phyloP scores from a whole-genome alignment of 2,113 vertebrate genomes.

The Cryptomyrus ogoouensis region DNA sequence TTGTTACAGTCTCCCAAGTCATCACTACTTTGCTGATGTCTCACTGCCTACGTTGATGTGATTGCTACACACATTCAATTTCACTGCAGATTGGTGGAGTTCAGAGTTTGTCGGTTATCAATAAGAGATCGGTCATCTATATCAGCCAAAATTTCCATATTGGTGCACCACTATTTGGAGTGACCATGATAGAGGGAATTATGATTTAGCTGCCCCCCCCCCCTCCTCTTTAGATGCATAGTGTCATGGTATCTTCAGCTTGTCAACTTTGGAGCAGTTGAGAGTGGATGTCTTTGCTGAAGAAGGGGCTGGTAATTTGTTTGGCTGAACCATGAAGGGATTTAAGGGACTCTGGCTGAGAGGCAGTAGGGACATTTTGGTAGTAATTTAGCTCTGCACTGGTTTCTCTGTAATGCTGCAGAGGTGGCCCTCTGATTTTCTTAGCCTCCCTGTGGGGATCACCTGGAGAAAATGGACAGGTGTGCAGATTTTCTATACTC shows the following conservation, averaged over 20 bases:
- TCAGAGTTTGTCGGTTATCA: background rate
- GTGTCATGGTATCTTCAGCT: too few species aligned
- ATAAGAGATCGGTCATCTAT: background rate
- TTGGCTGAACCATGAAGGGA: background rate
- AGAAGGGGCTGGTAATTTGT: background rate
- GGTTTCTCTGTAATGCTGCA: background rate
- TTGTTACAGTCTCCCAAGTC: background rate
- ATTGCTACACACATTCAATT: background rate
- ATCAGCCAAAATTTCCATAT: background rate
- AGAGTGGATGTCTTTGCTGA: background rate
- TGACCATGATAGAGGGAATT: background rate
- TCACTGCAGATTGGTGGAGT: background rate
- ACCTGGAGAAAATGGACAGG: background rate
- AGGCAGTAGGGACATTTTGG: background rate
- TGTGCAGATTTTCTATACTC: background rate
- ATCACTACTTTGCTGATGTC: background rate
- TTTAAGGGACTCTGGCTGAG: background rate
- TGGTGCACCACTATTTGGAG: background rate
- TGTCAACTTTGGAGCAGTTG: background rate
- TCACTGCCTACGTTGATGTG: background rate
- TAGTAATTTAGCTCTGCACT: background rate
- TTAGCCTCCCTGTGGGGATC: background rate
- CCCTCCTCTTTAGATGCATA: too few species aligned
- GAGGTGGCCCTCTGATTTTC: background rate
- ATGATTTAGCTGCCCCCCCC: background rate